Conservation (phyloP, 2,888 invertebrate genomes). For the Luperina testacea region DNA sequence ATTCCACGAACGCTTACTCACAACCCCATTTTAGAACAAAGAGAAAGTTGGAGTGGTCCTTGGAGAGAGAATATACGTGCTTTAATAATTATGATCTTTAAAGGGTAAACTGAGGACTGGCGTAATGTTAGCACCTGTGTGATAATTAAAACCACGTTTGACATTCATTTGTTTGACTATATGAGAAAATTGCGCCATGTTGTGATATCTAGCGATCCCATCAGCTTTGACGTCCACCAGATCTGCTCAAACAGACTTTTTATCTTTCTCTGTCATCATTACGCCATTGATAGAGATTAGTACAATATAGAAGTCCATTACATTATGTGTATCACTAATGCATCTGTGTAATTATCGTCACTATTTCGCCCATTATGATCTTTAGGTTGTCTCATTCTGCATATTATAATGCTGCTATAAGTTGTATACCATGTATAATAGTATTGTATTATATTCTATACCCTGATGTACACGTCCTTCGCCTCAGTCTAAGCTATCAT, state of each 20-base stretch:
- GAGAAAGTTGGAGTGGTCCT: constrained; percentile 16
- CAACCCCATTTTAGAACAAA: constrained; percentile 49
- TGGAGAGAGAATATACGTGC: constrained; percentile 12
- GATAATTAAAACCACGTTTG: constrained; percentile 24
- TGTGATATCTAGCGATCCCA: neutral
- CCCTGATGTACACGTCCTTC: constrained; percentile 1
- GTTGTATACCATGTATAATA: neutral
- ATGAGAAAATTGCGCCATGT: neutral
- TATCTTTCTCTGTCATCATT: constrained; percentile 8
- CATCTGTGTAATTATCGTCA: constrained; percentile 24
- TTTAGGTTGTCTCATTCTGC: neutral
- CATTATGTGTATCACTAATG: constrained; percentile 9
- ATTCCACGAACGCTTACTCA: constrained; percentile 40
- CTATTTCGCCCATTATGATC: neutral
- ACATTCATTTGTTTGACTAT: neutral
- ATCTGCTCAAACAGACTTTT: neutral
- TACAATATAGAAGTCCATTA: constrained; percentile 14
- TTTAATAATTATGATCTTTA: constrained; percentile 16
- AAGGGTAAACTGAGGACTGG: constrained; percentile 11
- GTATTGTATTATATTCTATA: constrained; percentile 18
- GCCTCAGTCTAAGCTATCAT: constrained; percentile 39
- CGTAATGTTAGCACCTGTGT: constrained; percentile 19
- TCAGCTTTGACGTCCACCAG: neutral
- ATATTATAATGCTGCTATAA: neutral
- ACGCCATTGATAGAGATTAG: neutral